These are phyloP conservation scores for Caerostris darwini DNA, from an alignment of 1,140 invertebrate genomes.

Conservation along the genomic window DNA sequence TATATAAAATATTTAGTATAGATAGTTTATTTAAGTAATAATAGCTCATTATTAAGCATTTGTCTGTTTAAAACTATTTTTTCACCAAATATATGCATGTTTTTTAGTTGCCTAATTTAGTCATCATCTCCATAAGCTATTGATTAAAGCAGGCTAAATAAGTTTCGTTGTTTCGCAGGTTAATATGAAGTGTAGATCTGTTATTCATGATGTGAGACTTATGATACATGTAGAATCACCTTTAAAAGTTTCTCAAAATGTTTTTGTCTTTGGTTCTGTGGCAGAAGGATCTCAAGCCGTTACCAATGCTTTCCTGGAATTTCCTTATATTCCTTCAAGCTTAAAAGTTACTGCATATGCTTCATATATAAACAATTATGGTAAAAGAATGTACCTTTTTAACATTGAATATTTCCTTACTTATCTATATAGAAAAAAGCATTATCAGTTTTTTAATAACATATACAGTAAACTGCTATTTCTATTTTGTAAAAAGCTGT, in stretches of 20 bases:
- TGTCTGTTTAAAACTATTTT: no score
- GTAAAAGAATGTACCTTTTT: background rate
- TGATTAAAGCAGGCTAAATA: background rate
- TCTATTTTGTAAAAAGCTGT: no score
- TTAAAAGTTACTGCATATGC: constrained; percentile 71
- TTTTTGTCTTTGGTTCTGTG: constrained; percentile 83
- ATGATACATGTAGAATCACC: constrained; percentile 84
- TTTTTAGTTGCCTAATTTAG: no score
- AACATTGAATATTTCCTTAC: no score
- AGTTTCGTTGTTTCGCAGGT: constrained; percentile 27
- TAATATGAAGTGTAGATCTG: constrained; percentile 64
- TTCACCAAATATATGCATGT: no score
- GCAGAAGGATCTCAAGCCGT: constrained; percentile 81
- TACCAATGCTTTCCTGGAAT: constrained; percentile 30
- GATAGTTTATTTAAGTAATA: no score
- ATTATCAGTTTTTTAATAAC: no score
- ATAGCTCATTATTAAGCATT: no score
- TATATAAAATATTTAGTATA: no score
- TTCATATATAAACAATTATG: constrained; percentile 72
- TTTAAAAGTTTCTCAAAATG: constrained; percentile 82
- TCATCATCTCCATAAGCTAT: no score
- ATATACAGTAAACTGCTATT: no score
- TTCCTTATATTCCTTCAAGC: constrained; percentile 48
- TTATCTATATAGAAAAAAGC: no score
- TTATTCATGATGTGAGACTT: constrained; percentile 84